These are phyloP conservation scores for Polietes domitor DNA, from an alignment of 2,888 invertebrate genomes.

Conservation along the genomic window DNA sequence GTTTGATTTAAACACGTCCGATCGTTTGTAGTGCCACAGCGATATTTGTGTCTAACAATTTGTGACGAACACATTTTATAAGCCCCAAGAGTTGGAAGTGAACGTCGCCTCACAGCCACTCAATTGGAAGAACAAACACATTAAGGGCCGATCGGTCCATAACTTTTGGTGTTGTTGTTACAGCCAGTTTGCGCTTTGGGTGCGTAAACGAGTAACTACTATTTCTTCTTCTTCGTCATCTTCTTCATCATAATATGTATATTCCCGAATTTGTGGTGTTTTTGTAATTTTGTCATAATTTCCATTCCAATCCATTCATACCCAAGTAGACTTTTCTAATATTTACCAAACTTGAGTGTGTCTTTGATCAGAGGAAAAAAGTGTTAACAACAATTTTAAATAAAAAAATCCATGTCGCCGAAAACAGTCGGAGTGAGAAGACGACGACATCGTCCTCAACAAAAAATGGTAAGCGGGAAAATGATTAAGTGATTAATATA, in stretches of 20 bases:
- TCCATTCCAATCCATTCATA: neutral
- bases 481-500: no score
- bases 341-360: neutral
- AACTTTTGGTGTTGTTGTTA: no score
- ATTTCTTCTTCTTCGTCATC: no score
- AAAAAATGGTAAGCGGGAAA: no score
- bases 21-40: neutral
- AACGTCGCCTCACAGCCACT: neutral
- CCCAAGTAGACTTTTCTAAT: neutral
- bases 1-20: slow-evolving; percentile 1
- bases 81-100: no score
- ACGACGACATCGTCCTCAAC: no score
- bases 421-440: neutral
- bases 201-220: neutral
- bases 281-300: neutral
- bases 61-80: neutral
- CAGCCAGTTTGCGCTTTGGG: neutral
- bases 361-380: neutral
- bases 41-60: neutral
- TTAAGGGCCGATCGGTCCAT: neutral
- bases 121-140: neutral
- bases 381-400: neutral
- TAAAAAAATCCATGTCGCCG: neutral
- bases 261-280: slow-evolving; percentile 1
- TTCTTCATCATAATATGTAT: no score